Evolutionary conservation across 2,113 vertebrate genomes (phyloP), one percentile per base, ranked within the genome.

Genomic region (Callipepla squamata): DNA sequence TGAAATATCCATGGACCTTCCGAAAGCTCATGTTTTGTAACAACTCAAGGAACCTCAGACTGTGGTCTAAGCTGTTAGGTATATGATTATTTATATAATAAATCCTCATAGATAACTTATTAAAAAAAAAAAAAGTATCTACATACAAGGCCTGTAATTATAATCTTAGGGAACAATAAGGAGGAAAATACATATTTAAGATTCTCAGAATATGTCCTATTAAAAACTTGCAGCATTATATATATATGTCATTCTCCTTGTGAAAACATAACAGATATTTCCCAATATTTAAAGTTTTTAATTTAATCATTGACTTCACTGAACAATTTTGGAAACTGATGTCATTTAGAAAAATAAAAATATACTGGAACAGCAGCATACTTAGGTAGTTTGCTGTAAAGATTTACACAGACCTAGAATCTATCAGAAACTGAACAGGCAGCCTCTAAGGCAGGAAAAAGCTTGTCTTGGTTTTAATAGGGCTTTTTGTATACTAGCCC

Each of bases 51-150:
- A 61, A 22, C 20, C 28, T 32, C 42, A 21, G 13, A 18, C 50
- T 73, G 26, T 50, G 13, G 28, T 73, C 34, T 38, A 89, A 94
- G 11, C 5, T 90, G 17, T 66, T 94, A 88, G 81, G 94, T 88
- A 73, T 66, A 72, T 92, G 22, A 63, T 55, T 79, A 86, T 91
- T 80, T 85, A 80, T 93, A 81, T 70, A 26, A 81, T 88, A 94
- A 89, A 91, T 48, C 66, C 48, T 61, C 36, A 89, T 80, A 77
- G 90, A 91, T 28, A 21, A 20, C 12, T 40, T 55, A 32, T 32
- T 45, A 47, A 47, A 21, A 22, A 58, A 12, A 7, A 7, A 32
- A 7, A 7, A 32, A 32, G 36, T 69, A 80, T 44, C 47, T 30
- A 90, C 45, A 53, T 34, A 42, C 11, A 61, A 75, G 28, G 26